Base-by-base conservation (phyloP, 2,888 invertebrate genomes). In the Neocrepidodera transversa region DNA sequence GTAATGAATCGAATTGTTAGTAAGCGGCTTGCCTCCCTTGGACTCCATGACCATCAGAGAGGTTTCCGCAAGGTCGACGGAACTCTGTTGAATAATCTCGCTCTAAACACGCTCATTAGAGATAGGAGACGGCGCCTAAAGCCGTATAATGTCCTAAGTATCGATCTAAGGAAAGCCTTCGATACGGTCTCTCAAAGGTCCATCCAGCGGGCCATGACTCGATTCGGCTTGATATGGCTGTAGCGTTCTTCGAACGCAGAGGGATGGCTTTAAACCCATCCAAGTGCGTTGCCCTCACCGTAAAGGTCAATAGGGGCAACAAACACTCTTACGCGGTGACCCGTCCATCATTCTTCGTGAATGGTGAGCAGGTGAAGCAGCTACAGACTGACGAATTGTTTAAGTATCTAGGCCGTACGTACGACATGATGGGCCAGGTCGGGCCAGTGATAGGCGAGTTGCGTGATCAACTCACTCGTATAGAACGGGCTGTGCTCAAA, bases 1-100 rank as follows among this genome's bases (percentile, higher is more conserved):
- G 58, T 75, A 8, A 40, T 74, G 1, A 71, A 74, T 53, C 42
- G 69, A 1, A 54, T 68, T 14, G 13, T 75, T 26, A 57, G 65
- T n/a, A 16, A 5, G 1, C 49, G 69, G 0, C 36, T 71, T 0
- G 13, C 38, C 16, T 8, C 16, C 0, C 18, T 52, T 1, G 26
- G 57, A 7, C 55, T 72, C 11, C 54, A 68, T 55, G 45, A 26
- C 0, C 26, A 67, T 7, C 76, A 76, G 60, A 36, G 73, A 0
- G 74, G 74, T 0, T 75, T 77, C 42, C 56, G 68, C n/a, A 62
- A 70, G 40, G 68, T 70, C 1, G 79, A 79, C 56, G 79, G 79
- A 8, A 72, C 73, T 2, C 63, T 78, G 8, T 74, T 76, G 5
- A 79, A 79, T 49, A 61, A 71, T 17, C 58, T 74, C 1, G 50